These are phyloP conservation scores for Plecturocebus donacophilus DNA, from an alignment of 2,113 vertebrate genomes.

Conservation along the genomic window DNA sequence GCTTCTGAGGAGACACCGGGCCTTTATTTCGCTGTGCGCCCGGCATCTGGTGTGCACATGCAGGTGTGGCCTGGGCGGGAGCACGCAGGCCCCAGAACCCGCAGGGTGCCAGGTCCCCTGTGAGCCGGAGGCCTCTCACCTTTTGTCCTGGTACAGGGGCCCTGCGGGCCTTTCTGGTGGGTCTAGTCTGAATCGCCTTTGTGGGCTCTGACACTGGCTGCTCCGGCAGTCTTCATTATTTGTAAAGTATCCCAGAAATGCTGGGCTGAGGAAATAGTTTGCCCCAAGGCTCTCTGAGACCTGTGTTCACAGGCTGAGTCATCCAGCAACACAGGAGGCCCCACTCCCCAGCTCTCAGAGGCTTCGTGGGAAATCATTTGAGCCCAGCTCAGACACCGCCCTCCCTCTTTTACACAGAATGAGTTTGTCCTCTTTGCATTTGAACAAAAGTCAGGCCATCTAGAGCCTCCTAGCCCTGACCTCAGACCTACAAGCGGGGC, in stretches of 20 bases:
- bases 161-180: background rate
- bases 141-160: too few relatives aligned
- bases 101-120: background rate
- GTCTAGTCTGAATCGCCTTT: background rate
- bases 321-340: background rate
- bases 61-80: background rate
- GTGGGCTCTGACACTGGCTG: background rate
- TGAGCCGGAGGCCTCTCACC: background rate
- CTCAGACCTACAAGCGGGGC: background rate
- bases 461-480: background rate
- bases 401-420: background rate
- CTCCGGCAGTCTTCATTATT: background rate
- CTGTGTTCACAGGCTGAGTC: background rate
- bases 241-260: background rate
- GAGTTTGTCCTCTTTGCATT: background rate
- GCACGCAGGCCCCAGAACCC: background rate
- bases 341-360: background rate
- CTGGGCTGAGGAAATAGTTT: background rate
- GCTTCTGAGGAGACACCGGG: too few relatives aligned
- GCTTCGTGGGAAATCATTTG: background rate
- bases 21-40: background rate
- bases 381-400: background rate
- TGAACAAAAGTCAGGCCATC: background rate
- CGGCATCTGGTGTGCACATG: background rate
- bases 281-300: background rate